Conservation (phyloP, 2,113 vertebrate genomes). For the Muntiacus muntjak region DNA sequence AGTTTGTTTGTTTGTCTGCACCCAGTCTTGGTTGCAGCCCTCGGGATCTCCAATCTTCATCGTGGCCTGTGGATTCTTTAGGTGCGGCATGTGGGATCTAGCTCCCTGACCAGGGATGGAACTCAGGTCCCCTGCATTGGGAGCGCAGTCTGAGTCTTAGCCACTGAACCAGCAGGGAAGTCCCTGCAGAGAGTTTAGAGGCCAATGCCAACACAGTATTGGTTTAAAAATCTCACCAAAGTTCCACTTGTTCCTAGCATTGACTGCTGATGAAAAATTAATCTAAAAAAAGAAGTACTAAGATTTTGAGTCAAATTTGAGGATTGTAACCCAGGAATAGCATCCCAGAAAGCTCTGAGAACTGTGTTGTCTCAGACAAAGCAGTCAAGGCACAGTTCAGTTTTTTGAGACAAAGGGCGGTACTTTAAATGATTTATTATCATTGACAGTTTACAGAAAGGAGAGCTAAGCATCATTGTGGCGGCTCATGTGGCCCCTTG, state of each 20-base stretch:
- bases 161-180: not conserved
- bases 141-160: not conserved
- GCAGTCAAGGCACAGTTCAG: not conserved
- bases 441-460: not conserved
- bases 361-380: not conserved
- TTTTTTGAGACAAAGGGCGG: not conserved
- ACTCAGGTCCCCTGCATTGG: not conserved
- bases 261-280: not conserved
- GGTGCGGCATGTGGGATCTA: not conserved
- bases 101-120: not conserved
- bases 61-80: not conserved
- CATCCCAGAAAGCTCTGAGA: not conserved
- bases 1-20: not conserved
- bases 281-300: not conserved
- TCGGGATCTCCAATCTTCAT: not conserved
- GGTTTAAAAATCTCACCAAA: not conserved
- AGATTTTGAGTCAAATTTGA: not conserved
- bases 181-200: not conserved
- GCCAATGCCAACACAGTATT: not conserved
- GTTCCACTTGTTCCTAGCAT: not conserved
- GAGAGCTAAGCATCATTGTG: not conserved
- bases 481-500: not conserved
- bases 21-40: not conserved
- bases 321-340: not conserved
- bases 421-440: not conserved